Conservation (phyloP, 2,113 vertebrate genomes). For the Cygnus atratus region DNA sequence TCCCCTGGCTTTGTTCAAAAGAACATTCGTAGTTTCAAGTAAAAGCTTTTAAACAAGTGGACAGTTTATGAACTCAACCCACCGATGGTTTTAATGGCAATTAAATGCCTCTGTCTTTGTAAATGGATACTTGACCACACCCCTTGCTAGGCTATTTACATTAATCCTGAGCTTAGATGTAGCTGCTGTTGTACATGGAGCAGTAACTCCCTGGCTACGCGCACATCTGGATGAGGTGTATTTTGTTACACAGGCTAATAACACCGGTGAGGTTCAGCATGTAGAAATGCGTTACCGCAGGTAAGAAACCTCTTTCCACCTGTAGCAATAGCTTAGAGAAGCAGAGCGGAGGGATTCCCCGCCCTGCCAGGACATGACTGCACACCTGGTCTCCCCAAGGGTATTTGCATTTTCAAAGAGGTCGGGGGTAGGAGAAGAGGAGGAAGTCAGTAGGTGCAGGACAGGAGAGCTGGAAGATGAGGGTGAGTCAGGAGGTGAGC, state of each 20-base stretch:
- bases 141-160: not conserved
- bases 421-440: not conserved
- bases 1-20: not conserved
- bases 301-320: not conserved
- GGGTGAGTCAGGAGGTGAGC: conserved; percentile 33
- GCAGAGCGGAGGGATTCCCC: not conserved
- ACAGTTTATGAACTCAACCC: not conserved
- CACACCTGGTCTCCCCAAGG: not conserved
- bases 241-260: not conserved
- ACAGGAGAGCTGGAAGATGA: not conserved
- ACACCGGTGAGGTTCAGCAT: not conserved
- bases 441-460: not conserved
- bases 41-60: not conserved
- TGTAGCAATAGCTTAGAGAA: not conserved
- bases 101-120: not conserved
- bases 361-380: not conserved
- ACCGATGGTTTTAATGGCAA: not conserved
- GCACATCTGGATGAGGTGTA: not conserved
- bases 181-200: not conserved
- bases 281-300: not conserved
- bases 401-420: not conserved
- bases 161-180: not conserved
- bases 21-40: not conserved
- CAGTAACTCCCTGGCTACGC: not conserved
- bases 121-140: not conserved